A percentile compares a stretch with the other conserved stretches of the same genome.
Conservation (phyloP, 2,888 invertebrate species). For the Noctua pronuba region DNA sequence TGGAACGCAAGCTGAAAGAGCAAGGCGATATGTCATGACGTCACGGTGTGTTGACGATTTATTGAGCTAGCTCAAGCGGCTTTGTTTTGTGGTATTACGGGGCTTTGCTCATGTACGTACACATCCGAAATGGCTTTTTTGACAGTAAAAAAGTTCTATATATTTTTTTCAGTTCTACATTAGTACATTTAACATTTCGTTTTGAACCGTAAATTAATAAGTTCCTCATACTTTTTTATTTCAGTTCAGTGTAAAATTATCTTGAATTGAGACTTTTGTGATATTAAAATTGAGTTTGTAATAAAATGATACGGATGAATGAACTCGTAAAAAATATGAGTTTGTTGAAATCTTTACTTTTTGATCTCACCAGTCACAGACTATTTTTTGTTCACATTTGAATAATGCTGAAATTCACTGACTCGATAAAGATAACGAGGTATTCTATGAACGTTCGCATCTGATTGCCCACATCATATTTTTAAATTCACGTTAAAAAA, state of each 20-base stretch:
- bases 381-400: constrained; percentile 10
- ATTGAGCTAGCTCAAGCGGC: constrained; percentile 44
- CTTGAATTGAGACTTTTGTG: background rate
- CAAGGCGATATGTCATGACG: constrained; percentile 51
- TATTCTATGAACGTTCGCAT: background rate
- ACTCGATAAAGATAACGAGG: constrained; percentile 24
- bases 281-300: background rate
- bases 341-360: constrained; percentile 2
- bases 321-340: constrained; percentile 1
- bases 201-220: background rate
- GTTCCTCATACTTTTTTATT: background rate
- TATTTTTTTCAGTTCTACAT: too few species aligned
- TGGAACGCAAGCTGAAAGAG: constrained; percentile 45
- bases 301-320: background rate
- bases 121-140: background rate
- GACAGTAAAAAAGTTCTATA: background rate
- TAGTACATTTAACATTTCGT: background rate
- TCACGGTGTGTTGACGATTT: constrained; percentile 54
- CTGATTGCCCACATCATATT: constrained; percentile 5
- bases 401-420: constrained; percentile 29
- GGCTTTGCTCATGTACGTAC: background rate
- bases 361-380: background rate
- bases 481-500: background rate
- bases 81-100: constrained; percentile 40
- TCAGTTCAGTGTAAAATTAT: background rate